A percentile compares a stretch with the other conserved stretches of the same genome.
Evolutionary conservation across 2,113 vertebrate species (phyloP).

Genomic region (Onychostruthus taczanowskii): DNA sequence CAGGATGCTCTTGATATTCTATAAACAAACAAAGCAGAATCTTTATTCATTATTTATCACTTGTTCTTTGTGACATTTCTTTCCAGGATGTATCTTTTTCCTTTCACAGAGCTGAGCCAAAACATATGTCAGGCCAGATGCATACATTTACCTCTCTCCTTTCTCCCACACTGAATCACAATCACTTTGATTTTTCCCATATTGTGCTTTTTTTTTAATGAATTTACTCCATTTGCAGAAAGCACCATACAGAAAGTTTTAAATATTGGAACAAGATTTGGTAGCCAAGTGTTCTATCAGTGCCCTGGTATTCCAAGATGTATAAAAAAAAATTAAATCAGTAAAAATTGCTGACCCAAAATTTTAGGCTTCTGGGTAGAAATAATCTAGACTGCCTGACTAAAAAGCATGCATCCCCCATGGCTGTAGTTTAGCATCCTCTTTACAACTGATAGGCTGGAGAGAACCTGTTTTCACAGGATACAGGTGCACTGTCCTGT

Average conservation of each 20-base stretch:
- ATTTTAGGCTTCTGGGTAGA: background rate
- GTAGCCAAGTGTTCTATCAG: background rate
- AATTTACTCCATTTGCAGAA: background rate
- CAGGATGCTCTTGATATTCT: conserved; percentile 12
- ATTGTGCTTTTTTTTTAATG: background rate
- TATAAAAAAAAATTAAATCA: background rate
- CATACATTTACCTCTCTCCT: background rate
- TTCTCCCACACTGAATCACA: background rate
- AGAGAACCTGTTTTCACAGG: background rate
- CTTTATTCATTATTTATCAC: conserved; percentile 41
- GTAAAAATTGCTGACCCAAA: background rate
- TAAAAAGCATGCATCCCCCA: background rate
- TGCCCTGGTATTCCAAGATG: background rate
- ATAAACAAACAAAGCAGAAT: conserved; percentile 24
- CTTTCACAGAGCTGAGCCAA: background rate
- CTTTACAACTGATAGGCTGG: background rate
- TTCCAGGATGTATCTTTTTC: background rate
- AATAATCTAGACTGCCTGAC: background rate
- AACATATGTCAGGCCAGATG: background rate
- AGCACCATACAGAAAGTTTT: background rate
- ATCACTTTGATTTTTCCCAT: background rate
- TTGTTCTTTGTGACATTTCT: conserved; percentile 11
- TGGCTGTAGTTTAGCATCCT: background rate
- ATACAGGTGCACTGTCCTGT: background rate
- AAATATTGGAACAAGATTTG: background rate